Evolutionary conservation across 1,140 invertebrate species (phyloP).

Genomic region (Druon quercuslanigerum): DNA sequence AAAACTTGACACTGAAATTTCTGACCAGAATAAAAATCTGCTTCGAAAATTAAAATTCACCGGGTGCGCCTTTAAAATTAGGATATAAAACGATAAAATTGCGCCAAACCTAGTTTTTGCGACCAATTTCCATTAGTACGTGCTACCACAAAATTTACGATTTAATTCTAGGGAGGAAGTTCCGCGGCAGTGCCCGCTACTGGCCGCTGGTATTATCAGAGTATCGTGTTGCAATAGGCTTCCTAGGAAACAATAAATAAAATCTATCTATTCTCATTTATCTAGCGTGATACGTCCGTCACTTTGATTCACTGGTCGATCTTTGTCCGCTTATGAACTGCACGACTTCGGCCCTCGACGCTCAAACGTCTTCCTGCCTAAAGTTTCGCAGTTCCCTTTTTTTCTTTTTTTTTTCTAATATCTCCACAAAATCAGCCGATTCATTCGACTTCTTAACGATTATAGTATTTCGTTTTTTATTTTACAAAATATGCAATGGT

Average conservation of each 20-base stretch:
- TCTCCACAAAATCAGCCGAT: slow-evolving; percentile 11
- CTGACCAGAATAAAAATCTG: too few relatives aligned
- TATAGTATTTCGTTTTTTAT: slow-evolving; percentile 34
- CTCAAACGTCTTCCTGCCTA: not conserved
- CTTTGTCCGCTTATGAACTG: slow-evolving; percentile 31
- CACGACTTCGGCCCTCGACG: not conserved
- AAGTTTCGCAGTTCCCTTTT: not conserved
- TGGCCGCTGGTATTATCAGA: slow-evolving; percentile 58
- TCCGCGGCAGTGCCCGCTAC: slow-evolving; percentile 65
- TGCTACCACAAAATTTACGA: slow-evolving; percentile 41
- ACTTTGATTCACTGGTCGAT: slow-evolving; percentile 64
- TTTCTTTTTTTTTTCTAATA: not conserved
- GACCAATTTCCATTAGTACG: slow-evolving; percentile 13
- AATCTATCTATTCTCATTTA: slow-evolving; percentile 70
- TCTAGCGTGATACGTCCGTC: slow-evolving; percentile 60
- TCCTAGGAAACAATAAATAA: slow-evolving; percentile 74
- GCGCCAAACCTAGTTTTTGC: slow-evolving; percentile 8
- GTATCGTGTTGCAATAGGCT: slow-evolving; percentile 50
- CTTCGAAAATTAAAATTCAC: too few relatives aligned
- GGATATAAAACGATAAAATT: not conserved
- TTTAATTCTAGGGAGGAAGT: slow-evolving; percentile 51
- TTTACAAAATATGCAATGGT: slow-evolving; percentile 30
- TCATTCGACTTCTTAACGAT: slow-evolving; percentile 33
- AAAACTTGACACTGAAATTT: too few relatives aligned
- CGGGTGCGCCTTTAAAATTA: too few relatives aligned